phyloP scores from a whole-genome alignment of 2,888 invertebrate species.

The Homarus gammarus region DNA sequence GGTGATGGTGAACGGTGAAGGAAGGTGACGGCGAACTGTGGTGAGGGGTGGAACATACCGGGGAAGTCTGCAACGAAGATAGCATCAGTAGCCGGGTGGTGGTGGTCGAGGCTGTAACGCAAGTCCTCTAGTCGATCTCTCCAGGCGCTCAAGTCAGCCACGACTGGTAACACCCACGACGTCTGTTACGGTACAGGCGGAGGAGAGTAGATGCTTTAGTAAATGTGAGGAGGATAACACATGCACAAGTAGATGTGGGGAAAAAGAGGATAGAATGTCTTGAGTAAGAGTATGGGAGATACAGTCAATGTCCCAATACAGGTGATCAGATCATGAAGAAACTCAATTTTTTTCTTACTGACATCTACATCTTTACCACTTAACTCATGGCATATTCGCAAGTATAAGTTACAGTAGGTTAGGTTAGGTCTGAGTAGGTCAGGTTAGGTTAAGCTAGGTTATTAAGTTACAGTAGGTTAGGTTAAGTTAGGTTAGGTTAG shows the following conservation, averaged over 20 bases:
- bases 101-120: neutral
- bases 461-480: too few relatives aligned
- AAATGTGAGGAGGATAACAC: neutral
- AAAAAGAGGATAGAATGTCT: neutral
- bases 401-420: too few relatives aligned
- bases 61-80: conserved; percentile 90
- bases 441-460: too few relatives aligned
- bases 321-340: too few relatives aligned
- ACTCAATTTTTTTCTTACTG: too few relatives aligned
- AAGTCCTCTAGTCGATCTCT: neutral
- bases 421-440: too few relatives aligned
- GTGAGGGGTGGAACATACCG: neutral
- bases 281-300: neutral
- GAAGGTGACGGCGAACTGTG: too few relatives aligned
- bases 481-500: too few relatives aligned
- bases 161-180: conserved; percentile 47
- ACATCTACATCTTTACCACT: too few relatives aligned
- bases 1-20: too few relatives aligned
- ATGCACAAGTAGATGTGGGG: neutral
- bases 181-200: neutral
- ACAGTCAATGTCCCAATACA: neutral
- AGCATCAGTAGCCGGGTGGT: neutral
- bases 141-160: conserved; percentile 26
- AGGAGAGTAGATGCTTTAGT: too few relatives aligned
- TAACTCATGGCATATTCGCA: too few relatives aligned